phyloP scores from a whole-genome alignment of 2,888 invertebrate species.

The Glyphotaelius pellucidus region DNA sequence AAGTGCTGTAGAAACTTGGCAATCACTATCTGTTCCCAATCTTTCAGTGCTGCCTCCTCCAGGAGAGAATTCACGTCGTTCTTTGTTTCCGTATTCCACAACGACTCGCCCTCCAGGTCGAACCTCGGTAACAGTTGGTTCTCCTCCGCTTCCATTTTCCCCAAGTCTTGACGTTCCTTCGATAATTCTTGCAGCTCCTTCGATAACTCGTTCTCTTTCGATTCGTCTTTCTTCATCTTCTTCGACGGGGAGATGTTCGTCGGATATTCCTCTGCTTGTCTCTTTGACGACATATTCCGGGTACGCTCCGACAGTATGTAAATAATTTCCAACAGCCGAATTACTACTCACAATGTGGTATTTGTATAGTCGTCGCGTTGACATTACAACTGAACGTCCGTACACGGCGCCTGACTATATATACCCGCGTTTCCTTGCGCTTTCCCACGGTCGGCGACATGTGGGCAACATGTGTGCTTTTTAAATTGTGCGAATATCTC shows the following conservation, averaged over 20 bases:
- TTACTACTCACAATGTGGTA: neutral
- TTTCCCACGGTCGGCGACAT: neutral
- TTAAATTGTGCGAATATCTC: too few relatives aligned
- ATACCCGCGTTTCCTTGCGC: neutral
- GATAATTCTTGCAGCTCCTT: neutral
- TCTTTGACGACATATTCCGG: neutral
- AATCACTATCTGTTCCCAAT: neutral
- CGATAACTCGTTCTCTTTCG: neutral
- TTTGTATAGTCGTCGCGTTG: neutral
- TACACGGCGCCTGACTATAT: neutral
- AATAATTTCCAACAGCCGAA: neutral
- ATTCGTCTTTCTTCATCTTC: neutral
- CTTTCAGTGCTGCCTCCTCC: constrained; percentile 41
- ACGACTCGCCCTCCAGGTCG: neutral
- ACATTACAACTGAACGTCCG: too few relatives aligned
- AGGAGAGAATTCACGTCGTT: constrained; percentile 26
- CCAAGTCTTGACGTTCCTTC: neutral
- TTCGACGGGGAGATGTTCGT: neutral
- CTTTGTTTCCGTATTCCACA: constrained; percentile 42
- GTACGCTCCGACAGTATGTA: neutral
- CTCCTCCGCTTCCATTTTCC: neutral
- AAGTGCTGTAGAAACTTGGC: constrained; percentile 8
- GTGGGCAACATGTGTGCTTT: neutral
- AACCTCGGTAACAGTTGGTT: neutral
- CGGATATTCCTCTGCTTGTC: neutral